Conservation (phyloP, 2,888 invertebrate species). For the Chaetoderma sp. region DNA sequence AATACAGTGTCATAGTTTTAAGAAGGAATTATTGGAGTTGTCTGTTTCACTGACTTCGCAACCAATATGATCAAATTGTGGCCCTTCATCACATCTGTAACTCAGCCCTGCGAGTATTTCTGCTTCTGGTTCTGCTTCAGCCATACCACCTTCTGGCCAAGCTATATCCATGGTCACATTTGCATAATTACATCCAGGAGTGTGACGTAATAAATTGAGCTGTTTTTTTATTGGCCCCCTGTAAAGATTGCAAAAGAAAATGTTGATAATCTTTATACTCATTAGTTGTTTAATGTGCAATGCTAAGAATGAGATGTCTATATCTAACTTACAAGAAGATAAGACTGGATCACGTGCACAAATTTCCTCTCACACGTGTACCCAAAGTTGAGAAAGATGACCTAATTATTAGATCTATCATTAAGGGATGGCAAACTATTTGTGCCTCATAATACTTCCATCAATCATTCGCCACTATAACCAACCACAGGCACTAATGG, state of each 20-base stretch:
- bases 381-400: too few species aligned
- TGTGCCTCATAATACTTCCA: too few species aligned
- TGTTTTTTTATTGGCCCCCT: constrained; percentile 53
- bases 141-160: background rate
- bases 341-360: too few species aligned
- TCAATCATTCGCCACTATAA: too few species aligned
- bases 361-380: too few species aligned
- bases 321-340: too few species aligned
- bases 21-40: too few species aligned
- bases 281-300: background rate
- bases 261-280: background rate
- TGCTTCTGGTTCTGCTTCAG: constrained; percentile 30
- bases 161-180: constrained; percentile 21
- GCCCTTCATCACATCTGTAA: constrained; percentile 35
- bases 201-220: constrained; percentile 40
- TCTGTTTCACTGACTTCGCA: constrained; percentile 33
- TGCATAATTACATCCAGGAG: constrained; percentile 39
- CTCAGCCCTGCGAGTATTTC: background rate
- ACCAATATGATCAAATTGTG: constrained; percentile 42
- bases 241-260: constrained; percentile 10
- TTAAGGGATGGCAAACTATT: too few species aligned
- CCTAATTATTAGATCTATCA: too few species aligned
- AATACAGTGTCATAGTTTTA: too few species aligned
- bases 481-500: too few species aligned
- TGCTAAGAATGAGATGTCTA: too few species aligned